These are phyloP conservation scores for Lepidotrigona ventralis DNA, from an alignment of 1,140 invertebrate species.

Conservation along the genomic window DNA sequence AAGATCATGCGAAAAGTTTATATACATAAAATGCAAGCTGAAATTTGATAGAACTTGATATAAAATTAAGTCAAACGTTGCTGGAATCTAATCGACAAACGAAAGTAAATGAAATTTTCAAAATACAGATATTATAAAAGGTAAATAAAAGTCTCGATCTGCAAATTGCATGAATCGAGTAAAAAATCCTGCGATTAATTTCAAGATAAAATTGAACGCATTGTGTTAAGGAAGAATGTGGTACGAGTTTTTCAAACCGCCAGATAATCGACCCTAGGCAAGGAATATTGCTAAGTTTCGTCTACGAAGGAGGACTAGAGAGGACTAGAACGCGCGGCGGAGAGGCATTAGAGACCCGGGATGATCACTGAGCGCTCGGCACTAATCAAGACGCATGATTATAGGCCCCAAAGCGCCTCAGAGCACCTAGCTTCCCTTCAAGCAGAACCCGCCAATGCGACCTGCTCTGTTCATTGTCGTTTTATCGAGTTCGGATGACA, in stretches of 20 bases:
- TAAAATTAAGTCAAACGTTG: no score
- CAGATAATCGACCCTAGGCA: slow-evolving; percentile 41
- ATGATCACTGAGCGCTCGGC: slow-evolving; percentile 78
- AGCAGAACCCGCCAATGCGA: slow-evolving; percentile 63
- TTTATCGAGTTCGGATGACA: slow-evolving; percentile 68
- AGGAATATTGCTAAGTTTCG: slow-evolving; percentile 75
- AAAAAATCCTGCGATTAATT: not conserved
- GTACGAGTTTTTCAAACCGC: slow-evolving; percentile 31
- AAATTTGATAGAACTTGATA: no score
- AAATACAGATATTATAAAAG: no score
- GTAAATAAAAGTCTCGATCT: not conserved
- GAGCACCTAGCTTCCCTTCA: slow-evolving; percentile 63
- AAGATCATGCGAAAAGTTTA: no score
- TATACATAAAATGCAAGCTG: no score
- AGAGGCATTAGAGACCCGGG: slow-evolving; percentile 76
- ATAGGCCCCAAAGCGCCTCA: slow-evolving; percentile 75
- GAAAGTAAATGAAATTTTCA: no score
- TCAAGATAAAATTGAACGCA: not conserved
- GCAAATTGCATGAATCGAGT: not conserved
- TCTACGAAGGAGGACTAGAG: slow-evolving; percentile 69
- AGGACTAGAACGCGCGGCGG: slow-evolving; percentile 64
- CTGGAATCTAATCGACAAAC: no score
- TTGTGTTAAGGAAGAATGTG: no score
- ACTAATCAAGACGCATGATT: slow-evolving; percentile 81
- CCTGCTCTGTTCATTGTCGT: slow-evolving; percentile 69